phyloP scores from a whole-genome alignment of 1,140 invertebrate species.

The Arion vulgaris region DNA sequence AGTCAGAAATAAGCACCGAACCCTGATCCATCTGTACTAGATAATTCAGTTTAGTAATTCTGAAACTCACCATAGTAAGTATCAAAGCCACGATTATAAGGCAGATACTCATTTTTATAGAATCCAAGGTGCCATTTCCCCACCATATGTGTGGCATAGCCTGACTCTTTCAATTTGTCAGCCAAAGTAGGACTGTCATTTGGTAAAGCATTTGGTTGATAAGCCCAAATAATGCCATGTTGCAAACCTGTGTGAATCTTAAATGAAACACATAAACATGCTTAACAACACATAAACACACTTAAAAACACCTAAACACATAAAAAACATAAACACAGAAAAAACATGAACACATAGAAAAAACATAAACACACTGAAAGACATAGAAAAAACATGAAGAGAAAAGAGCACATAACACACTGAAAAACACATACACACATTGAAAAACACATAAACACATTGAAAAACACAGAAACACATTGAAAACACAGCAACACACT shows the following conservation, averaged over 20 bases:
- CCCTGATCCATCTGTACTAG: no score
- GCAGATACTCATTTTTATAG: constrained; percentile 63
- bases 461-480: no score
- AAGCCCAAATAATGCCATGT: constrained; percentile 58
- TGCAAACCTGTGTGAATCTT: constrained; percentile 58
- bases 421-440: background rate
- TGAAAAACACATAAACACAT: background rate
- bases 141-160: constrained; percentile 64
- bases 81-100: constrained; percentile 66
- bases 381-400: no score
- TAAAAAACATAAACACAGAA: no score
- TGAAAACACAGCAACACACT: no score
- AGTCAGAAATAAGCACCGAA: no score
- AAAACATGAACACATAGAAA: no score
- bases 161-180: constrained; percentile 58
- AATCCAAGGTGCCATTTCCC: constrained; percentile 71
- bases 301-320: background rate
- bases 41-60: no score
- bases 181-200: constrained; percentile 63
- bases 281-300: background rate
- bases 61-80: constrained; percentile 34
- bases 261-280: constrained; percentile 45
- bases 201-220: constrained; percentile 63
- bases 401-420: no score
- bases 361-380: no score